Percentiles rank a stretch among this genome's conserved stretches.
Evolutionary conservation across 2,888 invertebrate species (phyloP).

Genomic region (Xestia c-nigrum): DNA sequence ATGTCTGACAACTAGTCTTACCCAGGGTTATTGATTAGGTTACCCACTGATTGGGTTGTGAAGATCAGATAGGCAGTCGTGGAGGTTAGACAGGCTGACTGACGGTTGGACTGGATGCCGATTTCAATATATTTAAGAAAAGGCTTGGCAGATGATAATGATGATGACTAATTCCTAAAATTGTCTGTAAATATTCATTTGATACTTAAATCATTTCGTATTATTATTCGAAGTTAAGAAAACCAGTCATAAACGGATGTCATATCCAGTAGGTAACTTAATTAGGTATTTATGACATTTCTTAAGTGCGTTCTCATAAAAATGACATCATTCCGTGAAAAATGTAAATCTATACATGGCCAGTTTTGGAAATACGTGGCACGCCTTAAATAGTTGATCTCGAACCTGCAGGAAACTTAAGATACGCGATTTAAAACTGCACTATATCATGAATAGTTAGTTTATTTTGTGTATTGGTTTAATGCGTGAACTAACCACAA

Average conservation of each 20-base stretch:
- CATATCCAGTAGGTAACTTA: conserved; percentile 18
- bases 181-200: background rate
- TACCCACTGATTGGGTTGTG: background rate
- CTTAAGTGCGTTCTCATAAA: conserved; percentile 24
- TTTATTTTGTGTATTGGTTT: background rate
- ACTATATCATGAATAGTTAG: background rate
- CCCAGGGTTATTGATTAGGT: background rate
- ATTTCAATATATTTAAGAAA: background rate
- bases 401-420: background rate
- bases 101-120: background rate
- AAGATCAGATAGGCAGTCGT: background rate
- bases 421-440: background rate
- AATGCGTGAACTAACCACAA: background rate
- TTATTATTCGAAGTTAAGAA: conserved; percentile 13
- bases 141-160: background rate
- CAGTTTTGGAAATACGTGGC: conserved; percentile 40
- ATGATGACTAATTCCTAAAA: conserved; percentile 4
- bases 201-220: background rate
- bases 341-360: conserved; percentile 28
- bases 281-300: conserved; percentile 48
- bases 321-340: conserved; percentile 60
- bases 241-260: conserved; percentile 56
- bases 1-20: background rate
- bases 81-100: background rate
- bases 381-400: conserved; percentile 45